Evolutionary conservation across 2,888 invertebrate species (phyloP), one percentile per base, ranked within the genome.

Genomic region (Tipula vernalis): DNA sequence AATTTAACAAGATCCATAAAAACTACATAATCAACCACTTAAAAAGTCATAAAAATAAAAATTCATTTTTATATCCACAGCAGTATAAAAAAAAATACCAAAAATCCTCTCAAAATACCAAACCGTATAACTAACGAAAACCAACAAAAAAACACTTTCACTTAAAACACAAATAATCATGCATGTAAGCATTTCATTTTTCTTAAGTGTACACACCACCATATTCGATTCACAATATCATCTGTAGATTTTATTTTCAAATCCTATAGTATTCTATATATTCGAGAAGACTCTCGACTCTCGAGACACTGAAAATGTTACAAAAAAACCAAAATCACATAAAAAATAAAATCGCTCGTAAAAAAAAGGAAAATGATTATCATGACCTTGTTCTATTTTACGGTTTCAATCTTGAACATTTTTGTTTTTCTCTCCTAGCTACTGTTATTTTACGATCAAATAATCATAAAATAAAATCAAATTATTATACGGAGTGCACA

Each of bases 341-440:
- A 84, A 84, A 84, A 84, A 83, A 57, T 57, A n/a, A 84, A 84
- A 36, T 39, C 41, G 84, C 84, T 84, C 84, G 41, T 84, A 84
- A 84, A 84, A 84, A 39, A 84, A 84, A 84, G 41, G 84, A 84
- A 84, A 84, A 84, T 84, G 39, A 84, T 84, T 39, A 84, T 41
- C 41, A 84, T 84, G 84, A 84, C 84, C 84, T 84, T 84, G 84
- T 84, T 84, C 41, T 41, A 84, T 84, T 71, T 71, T 71, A 71
- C 71, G 71, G 28, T 71, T 71, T 71, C 71, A 71, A 71, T 71
- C 71, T 28, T 28, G 71, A 71, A 18, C 28, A 71, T 10, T 71
- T 28, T 39, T 51, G 5, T 51, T 71, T 71, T 71, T n/a, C n/a
- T n/a, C 51, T 71, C 8, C n/a, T n/a, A n/a, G n/a, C n/a, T 71